Evolutionary conservation across 2,113 vertebrate genomes (phyloP).

Genomic region (Urocolius indicus): DNA sequence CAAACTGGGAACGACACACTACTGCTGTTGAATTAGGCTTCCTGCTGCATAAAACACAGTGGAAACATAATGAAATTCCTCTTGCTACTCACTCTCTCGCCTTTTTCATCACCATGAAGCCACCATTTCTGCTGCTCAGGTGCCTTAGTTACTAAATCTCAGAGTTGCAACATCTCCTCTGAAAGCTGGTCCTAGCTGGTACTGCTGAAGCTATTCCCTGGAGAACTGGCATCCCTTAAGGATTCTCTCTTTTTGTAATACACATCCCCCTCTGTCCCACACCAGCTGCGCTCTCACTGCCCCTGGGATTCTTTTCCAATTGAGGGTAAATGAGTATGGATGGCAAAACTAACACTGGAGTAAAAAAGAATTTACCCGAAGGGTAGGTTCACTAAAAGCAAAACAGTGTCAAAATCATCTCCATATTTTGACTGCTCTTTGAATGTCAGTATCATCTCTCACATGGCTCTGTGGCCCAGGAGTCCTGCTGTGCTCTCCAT

Average conservation of each 20-base stretch:
- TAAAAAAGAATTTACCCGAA: slow-evolving; percentile 32
- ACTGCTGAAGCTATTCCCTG: neutral
- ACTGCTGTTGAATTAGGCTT: neutral
- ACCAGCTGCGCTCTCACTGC: neutral
- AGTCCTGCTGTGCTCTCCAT: neutral
- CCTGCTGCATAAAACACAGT: neutral
- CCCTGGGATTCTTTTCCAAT: neutral
- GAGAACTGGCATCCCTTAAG: neutral
- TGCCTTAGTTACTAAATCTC: neutral
- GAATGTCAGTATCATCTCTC: neutral
- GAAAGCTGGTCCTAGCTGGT: neutral
- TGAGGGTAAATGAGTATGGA: neutral
- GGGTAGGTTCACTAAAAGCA: neutral
- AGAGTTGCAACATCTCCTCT: neutral
- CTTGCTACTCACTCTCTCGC: neutral
- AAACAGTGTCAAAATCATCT: neutral
- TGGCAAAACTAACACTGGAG: neutral
- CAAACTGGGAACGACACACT: neutral
- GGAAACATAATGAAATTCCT: neutral
- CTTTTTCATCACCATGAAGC: neutral
- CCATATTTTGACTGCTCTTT: neutral
- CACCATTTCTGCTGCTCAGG: neutral
- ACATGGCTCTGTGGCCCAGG: neutral
- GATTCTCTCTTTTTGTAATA: neutral
- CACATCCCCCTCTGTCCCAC: neutral